These are phyloP conservation scores for Xenops minutus DNA, from an alignment of 2,797 vertebrate genomes.

Conservation along the genomic window DNA sequence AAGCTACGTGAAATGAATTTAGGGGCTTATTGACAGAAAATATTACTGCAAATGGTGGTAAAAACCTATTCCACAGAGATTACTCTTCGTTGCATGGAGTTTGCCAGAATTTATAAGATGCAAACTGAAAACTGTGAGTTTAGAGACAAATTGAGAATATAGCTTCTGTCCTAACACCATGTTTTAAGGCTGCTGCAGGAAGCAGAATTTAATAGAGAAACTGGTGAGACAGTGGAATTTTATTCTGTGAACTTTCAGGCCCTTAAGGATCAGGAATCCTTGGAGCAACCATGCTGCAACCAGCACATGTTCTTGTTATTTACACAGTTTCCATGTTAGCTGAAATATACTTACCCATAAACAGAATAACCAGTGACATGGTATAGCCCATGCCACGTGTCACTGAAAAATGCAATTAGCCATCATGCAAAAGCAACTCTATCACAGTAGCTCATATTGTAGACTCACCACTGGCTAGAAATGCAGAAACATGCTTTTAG, in stretches of 20 bases:
- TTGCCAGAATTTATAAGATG: slow-evolving; percentile 36
- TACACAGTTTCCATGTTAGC: neutral
- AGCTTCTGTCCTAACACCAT: neutral
- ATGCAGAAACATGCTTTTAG: neutral
- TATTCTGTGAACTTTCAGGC: slow-evolving; percentile 13
- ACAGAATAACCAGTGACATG: neutral
- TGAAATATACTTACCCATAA: neutral
- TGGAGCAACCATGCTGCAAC: slow-evolving; percentile 18
- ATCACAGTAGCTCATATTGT: neutral
- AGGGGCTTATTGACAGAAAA: slow-evolving; percentile 36
- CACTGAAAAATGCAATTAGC: slow-evolving; percentile 12
- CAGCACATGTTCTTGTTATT: neutral
- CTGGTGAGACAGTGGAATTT: slow-evolving; percentile 33
- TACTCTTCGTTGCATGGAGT: neutral
- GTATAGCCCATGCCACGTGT: neutral
- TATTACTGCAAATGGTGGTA: slow-evolving; percentile 16
- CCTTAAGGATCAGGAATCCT: slow-evolving; percentile 17
- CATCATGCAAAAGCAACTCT: neutral
- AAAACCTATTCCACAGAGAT: slow-evolving; percentile 26
- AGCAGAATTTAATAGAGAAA: slow-evolving; percentile 36
- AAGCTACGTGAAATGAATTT: slow-evolving; percentile 23
- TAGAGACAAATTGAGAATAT: slow-evolving; percentile 18
- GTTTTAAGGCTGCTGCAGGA: slow-evolving; percentile 39
- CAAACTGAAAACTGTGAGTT: slow-evolving; percentile 18
- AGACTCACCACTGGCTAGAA: neutral